Conservation (phyloP, 2,888 invertebrate genomes). For the Argynnis bischoffii region DNA sequence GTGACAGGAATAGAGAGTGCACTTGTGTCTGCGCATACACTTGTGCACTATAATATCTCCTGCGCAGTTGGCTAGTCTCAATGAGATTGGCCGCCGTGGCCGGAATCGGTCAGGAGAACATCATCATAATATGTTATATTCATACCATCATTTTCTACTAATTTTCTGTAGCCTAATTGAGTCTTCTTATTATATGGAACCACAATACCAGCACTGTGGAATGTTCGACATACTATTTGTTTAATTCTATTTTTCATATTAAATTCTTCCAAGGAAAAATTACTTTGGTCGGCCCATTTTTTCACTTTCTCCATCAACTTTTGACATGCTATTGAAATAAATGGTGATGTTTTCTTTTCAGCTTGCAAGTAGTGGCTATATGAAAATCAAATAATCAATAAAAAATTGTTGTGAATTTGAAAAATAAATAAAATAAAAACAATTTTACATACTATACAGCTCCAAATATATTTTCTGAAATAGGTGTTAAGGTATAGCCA, state of each 20-base stretch:
- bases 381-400: conserved; percentile 40
- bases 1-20: too few relatives aligned
- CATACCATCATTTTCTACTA: conserved; percentile 86
- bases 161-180: conserved; percentile 91
- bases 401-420: neutral
- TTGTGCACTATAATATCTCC: too few relatives aligned
- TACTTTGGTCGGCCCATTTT: conserved; percentile 83
- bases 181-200: conserved; percentile 92
- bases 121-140: too few relatives aligned
- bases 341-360: conserved; percentile 83
- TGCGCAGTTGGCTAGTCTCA: too few relatives aligned
- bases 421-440: neutral
- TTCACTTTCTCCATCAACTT: conserved; percentile 84
- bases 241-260: conserved; percentile 84
- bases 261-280: conserved; percentile 81
- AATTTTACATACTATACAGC: conserved; percentile 85
- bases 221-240: conserved; percentile 85
- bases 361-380: conserved; percentile 78
- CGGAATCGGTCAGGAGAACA: too few relatives aligned
- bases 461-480: conserved; percentile 91
- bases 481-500: conserved; percentile 86
- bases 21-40: too few relatives aligned
- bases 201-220: conserved; percentile 92
- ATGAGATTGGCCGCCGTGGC: too few relatives aligned
- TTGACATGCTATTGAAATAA: conserved; percentile 82